These are phyloP conservation scores for Centropyge bicolor DNA, from an alignment of 2,797 vertebrate genomes.

Conservation along the genomic window DNA sequence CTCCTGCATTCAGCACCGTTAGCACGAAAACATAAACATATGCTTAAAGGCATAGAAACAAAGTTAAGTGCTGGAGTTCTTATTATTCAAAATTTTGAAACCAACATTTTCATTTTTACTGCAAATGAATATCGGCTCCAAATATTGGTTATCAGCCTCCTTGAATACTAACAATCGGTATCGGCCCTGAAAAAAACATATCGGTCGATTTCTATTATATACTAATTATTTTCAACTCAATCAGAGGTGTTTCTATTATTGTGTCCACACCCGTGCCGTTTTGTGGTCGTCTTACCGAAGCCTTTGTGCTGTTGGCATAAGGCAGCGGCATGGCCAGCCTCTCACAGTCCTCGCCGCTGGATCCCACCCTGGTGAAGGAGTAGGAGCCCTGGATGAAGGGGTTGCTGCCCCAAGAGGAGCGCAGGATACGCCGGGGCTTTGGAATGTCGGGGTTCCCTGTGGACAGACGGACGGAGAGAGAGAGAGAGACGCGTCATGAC, in stretches of 20 bases:
- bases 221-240: neutral
- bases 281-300: conserved; percentile 85
- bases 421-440: conserved; percentile 95
- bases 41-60: too few species aligned
- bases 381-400: conserved; percentile 96
- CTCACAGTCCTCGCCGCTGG: conserved; percentile 95
- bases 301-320: conserved; percentile 95
- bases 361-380: conserved; percentile 98
- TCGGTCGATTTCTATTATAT: too few species aligned
- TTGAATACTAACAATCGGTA: too few species aligned
- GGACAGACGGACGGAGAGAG: conserved; percentile 1
- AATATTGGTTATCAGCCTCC: too few species aligned
- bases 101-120: too few species aligned
- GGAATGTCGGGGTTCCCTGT: conserved; percentile 98
- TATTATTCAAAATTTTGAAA: too few species aligned
- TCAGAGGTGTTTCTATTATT: neutral
- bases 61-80: too few species aligned
- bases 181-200: too few species aligned
- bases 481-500: neutral
- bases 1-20: too few species aligned
- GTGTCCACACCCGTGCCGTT: neutral
- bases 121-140: too few species aligned
- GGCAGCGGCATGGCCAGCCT: conserved; percentile 95
- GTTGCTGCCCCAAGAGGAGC: conserved; percentile 98
- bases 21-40: too few species aligned